Evolutionary conservation across 1,140 invertebrate species (phyloP), one percentile per base, ranked within the genome.

Genomic region (Diuraphis noxia): DNA sequence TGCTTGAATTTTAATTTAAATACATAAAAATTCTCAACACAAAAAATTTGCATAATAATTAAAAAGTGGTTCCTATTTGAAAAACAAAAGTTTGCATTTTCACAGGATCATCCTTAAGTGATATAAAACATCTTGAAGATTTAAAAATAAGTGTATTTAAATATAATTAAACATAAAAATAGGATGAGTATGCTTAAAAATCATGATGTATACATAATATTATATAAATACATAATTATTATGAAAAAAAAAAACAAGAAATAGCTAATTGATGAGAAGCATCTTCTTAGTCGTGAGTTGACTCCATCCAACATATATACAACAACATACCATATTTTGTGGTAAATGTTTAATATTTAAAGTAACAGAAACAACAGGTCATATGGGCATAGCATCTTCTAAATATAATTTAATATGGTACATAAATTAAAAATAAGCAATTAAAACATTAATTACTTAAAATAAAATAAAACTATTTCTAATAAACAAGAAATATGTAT

Each of bases 401-500:
- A 17, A n/a, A 63, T n/a, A n/a, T 63, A 63, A 46, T 30, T 10
- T 56, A 63, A 52, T 38, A 52, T n/a, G 25, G 21, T 86, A 86
- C 25, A 52, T 49, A 34, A 30, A 49, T 86, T 49, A 36, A 86
- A 86, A 23, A 49, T 36, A 86, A 25, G 43, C 36, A 25, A 56
- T 85, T 46, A 86, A 56, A 87, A 63, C 56, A n/a, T 38, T 88
- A 43, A 19, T 41, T 30, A n/a, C n/a, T 72, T 89, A 40, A 43
- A 90, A 36, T 46, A 79, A n/a, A 46, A 79, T 90, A 40, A n/a
- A 72, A 72, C 79, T 46, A 13, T 9, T 8, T 89, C 38, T 52
- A 91, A 90, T 49, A 82, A 82, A 91, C 52, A 34, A 49, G 30
- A 34, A 90, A 49, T 81, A 77, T 43, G 2, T 21, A 46, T 40